These are phyloP conservation scores for Apis mellifera DNA, from an alignment of 1,140 invertebrate genomes.

Conservation along the genomic window Amel_HAv3.1 CM009939.2:3637001-3637500, in stretches of 20 bases:
- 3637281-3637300: constrained; percentile 19
- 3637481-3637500: constrained; percentile 33
- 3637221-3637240: constrained; percentile 12
- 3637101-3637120: too few relatives aligned
- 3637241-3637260: not conserved
- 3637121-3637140: too few relatives aligned
- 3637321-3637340: constrained; percentile 13
- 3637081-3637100: too few relatives aligned
- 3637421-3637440: not conserved
- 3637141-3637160: not conserved
- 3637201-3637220: constrained; percentile 7
- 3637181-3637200: not conserved
- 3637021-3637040: too few relatives aligned
- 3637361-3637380: constrained; percentile 11
- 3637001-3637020: too few relatives aligned
- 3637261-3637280: constrained; percentile 38
- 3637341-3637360: constrained; percentile 42
- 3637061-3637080: too few relatives aligned
- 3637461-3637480: constrained; percentile 55
- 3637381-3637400: not conserved
- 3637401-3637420: not conserved
- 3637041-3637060: too few relatives aligned
- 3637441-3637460: constrained; percentile 34
- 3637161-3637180: constrained; percentile 7
- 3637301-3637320: constrained; percentile 16